A percentile compares a stretch with the other conserved stretches of the same genome.
Evolutionary conservation across 2,113 vertebrate genomes (phyloP).

Genomic region (Triplophysa rosa): DNA sequence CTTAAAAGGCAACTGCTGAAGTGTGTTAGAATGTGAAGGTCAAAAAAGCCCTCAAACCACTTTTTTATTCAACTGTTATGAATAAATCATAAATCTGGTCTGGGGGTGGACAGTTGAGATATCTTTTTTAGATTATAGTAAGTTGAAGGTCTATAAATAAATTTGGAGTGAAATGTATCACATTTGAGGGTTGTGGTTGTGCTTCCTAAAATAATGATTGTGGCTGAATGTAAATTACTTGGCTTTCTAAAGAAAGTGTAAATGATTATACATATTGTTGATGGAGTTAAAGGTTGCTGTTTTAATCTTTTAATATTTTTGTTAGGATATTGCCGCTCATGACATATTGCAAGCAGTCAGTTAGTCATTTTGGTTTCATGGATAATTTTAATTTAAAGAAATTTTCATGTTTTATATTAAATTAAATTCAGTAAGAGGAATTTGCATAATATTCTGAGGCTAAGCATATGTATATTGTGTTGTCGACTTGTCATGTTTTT

Average conservation of each 20-base stretch:
- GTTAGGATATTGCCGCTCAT: too few species aligned
- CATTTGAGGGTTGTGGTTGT: conserved; percentile 30
- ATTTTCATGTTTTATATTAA: too few species aligned
- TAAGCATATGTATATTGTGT: not conserved
- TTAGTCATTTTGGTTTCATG: too few species aligned
- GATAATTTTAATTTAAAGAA: too few species aligned
- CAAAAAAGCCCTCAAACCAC: conserved; percentile 61
- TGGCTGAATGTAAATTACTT: not conserved
- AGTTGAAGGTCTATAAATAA: conserved; percentile 20
- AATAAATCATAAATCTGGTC: conserved; percentile 74
- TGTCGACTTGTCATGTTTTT: not conserved
- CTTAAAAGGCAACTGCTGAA: conserved; percentile 33
- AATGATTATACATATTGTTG: not conserved
- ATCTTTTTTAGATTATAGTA: conserved; percentile 15
- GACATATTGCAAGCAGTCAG: too few species aligned
- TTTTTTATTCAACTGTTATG: conserved; percentile 60
- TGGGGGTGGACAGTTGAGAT: conserved; percentile 48
- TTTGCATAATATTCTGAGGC: conserved; percentile 68
- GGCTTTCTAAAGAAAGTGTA: too few species aligned
- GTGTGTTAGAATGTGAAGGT: conserved; percentile 53
- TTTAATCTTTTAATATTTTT: too few species aligned
- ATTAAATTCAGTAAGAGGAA: conserved; percentile 25
- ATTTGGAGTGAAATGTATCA: not conserved
- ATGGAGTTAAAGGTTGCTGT: too few species aligned
- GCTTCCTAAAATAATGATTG: not conserved